These are phyloP conservation scores for Oncorhynchus mykiss DNA, from an alignment of 2,113 vertebrate genomes.

Conservation along the genomic window DNA sequence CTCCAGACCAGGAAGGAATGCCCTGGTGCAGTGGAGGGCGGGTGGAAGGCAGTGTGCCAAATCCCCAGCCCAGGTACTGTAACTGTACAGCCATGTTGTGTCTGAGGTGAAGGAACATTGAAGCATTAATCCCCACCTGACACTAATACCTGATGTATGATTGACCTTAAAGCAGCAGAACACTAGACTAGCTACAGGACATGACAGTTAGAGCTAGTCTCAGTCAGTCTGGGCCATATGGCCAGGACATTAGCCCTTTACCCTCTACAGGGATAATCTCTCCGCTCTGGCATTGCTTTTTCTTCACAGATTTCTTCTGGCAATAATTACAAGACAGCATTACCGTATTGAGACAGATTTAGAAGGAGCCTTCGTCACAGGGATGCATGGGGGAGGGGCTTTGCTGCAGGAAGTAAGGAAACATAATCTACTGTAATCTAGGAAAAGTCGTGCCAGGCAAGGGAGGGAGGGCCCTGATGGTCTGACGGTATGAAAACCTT, in stretches of 20 bases:
- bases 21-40: background rate
- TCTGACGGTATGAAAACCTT: constrained; percentile 10
- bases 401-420: constrained; percentile 57
- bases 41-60: background rate
- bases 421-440: constrained; percentile 62
- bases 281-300: constrained; percentile 73
- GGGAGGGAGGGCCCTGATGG: too few relatives aligned
- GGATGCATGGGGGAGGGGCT: constrained; percentile 43
- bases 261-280: constrained; percentile 77
- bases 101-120: constrained; percentile 67
- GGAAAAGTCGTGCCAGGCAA: constrained; percentile 31
- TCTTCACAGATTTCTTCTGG: constrained; percentile 79
- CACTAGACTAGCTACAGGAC: constrained; percentile 63
- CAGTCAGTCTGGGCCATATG: constrained; percentile 68
- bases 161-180: constrained; percentile 76
- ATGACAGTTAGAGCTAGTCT: too few relatives aligned
- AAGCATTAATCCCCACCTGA: constrained; percentile 80
- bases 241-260: constrained; percentile 74
- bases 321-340: constrained; percentile 79
- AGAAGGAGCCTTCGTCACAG: constrained; percentile 58
- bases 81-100: constrained; percentile 50
- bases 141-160: constrained; percentile 84
- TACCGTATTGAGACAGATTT: constrained; percentile 74
- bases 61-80: constrained; percentile 36
- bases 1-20: too few relatives aligned